phyloP scores from a whole-genome alignment of 2,888 invertebrate species.

The Synergus japonicus region DNA sequence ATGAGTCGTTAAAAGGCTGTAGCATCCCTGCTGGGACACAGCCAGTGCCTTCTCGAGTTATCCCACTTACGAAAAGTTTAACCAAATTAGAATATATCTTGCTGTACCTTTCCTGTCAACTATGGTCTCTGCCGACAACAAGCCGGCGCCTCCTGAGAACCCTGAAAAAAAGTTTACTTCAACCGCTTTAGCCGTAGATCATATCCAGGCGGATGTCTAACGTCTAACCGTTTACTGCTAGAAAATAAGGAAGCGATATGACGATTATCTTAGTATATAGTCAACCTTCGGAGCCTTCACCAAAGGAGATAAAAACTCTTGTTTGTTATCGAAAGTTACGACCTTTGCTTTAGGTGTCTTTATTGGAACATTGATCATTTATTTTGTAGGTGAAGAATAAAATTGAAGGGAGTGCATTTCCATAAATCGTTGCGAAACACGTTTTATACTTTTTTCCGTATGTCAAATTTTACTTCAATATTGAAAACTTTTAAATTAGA shows the following conservation, averaged over 20 bases:
- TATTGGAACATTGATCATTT: conserved; percentile 25
- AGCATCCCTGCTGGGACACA: conserved; percentile 62
- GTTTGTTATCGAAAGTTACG: conserved; percentile 33
- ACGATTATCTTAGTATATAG: conserved; percentile 36
- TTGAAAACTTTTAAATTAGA: too few species aligned
- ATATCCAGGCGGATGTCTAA: conserved; percentile 30
- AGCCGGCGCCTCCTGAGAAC: conserved; percentile 24
- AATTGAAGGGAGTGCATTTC: too few species aligned
- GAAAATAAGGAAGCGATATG: conserved; percentile 41
- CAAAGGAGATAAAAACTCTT: not conserved
- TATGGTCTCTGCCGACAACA: conserved; percentile 1
- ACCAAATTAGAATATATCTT: conserved; percentile 40
- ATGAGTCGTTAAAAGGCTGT: conserved; percentile 72
- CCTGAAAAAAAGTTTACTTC: conserved; percentile 31
- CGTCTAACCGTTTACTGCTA: conserved; percentile 30
- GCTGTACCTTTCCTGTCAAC: conserved; percentile 27
- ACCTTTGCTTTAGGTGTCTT: conserved; percentile 8
- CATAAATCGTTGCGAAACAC: too few species aligned
- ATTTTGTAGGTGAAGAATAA: too few species aligned
- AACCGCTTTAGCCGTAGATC: conserved; percentile 22
- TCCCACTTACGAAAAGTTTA: conserved; percentile 53
- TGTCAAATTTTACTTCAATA: too few species aligned
- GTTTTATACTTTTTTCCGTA: too few species aligned
- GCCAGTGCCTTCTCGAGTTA: conserved; percentile 54
- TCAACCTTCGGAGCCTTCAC: conserved; percentile 14